Evolutionary conservation across 2,888 invertebrate genomes (phyloP).

Genomic region (Sarcophaga rosellei): DNA sequence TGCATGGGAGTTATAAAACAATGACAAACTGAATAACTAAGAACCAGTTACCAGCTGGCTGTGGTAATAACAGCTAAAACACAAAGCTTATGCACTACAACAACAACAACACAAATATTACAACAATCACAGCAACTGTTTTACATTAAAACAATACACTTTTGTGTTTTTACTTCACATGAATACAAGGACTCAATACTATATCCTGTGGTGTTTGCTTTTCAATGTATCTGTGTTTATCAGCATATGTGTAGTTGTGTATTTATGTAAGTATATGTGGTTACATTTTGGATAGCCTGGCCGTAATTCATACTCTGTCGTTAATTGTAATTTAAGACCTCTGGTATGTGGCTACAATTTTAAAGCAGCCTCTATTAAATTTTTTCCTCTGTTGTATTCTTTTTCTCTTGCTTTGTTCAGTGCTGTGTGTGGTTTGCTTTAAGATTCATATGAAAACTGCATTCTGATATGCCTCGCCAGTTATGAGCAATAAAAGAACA

Average conservation of each 20-base stretch:
- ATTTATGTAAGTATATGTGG: not conserved
- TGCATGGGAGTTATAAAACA: not conserved
- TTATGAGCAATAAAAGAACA: not conserved
- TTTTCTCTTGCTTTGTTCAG: not conserved
- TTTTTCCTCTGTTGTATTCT: not conserved
- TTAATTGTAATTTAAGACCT: slow-evolving; percentile 14
- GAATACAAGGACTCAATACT: not conserved
- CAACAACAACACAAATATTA: not conserved
- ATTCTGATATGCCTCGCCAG: not conserved
- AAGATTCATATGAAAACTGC: not conserved
- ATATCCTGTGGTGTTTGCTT: not conserved
- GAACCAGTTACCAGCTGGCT: not conserved
- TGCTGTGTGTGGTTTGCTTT: not conserved
- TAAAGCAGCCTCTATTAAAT: not conserved
- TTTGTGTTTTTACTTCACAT: not conserved
- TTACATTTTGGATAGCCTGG: not conserved
- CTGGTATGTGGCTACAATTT: not conserved
- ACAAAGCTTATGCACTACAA: not conserved
- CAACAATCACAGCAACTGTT: not conserved
- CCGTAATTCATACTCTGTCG: slow-evolving; percentile 22
- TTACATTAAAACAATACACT: not conserved
- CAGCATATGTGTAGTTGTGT: not conserved
- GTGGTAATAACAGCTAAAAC: not conserved
- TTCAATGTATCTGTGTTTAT: not conserved
- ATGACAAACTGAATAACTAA: slow-evolving; percentile 1